Percentiles rank a stretch among this genome's conserved stretches.
Evolutionary conservation across 2,113 vertebrate species (phyloP).

Genomic region (Isurus oxyrinchus): DNA sequence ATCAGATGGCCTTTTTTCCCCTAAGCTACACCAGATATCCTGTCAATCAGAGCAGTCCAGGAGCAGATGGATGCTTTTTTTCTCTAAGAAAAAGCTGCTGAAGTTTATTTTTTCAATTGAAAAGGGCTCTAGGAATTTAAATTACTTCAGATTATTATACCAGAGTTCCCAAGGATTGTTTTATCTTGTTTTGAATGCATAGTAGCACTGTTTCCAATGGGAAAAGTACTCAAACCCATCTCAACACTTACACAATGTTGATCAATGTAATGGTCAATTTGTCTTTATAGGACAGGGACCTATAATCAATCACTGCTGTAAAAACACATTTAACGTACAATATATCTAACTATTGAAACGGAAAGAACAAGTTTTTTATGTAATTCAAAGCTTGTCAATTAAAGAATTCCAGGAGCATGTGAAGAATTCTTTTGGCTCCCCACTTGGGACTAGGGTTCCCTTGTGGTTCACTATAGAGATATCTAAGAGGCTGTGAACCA

Average conservation of each 20-base stretch:
- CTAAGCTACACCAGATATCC: too few species aligned
- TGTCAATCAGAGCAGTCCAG: too few species aligned
- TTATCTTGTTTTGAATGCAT: neutral
- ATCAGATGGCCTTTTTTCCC: too few species aligned
- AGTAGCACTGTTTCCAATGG: neutral
- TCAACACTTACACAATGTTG: neutral
- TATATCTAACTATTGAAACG: neutral
- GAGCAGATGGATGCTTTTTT: too few species aligned
- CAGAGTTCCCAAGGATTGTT: neutral
- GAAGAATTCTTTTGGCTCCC: neutral
- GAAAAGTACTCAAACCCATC: neutral
- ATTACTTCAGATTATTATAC: neutral
- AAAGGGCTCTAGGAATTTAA: neutral
- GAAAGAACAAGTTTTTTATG: neutral
- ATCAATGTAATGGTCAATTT: neutral
- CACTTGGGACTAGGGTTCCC: neutral
- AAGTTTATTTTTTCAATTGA: too few species aligned
- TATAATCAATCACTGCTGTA: neutral
- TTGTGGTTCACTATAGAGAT: neutral
- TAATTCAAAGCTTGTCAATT: neutral
- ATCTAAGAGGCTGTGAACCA: neutral
- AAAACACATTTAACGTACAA: neutral
- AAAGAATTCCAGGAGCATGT: neutral
- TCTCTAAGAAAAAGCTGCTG: too few species aligned
- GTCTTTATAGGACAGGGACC: neutral